Evolutionary conservation across 2,888 invertebrate genomes (phyloP).

Genomic region (Eilema depressum): DNA sequence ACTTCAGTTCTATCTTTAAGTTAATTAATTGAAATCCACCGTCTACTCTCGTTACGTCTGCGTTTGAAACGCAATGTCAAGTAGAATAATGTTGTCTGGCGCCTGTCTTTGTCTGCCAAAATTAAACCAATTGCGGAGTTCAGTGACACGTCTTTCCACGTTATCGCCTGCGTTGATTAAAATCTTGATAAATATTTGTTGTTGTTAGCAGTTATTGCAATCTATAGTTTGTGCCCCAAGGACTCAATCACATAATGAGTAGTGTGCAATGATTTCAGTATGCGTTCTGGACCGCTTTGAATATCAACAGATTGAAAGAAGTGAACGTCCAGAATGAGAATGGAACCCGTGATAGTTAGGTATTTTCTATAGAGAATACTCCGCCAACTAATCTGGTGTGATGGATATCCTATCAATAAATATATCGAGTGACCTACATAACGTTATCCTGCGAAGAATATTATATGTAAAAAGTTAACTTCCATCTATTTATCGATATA

Average conservation of each 20-base stretch:
- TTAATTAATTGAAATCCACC: too few relatives aligned
- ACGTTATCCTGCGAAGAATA: neutral
- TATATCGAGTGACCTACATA: too few relatives aligned
- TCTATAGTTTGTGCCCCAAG: neutral
- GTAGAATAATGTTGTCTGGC: neutral
- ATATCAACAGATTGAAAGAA: too few relatives aligned
- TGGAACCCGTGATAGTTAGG: too few relatives aligned
- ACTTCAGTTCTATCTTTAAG: too few relatives aligned
- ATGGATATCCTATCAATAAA: too few relatives aligned
- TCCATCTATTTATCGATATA: neutral
- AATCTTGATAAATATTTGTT: constrained; percentile 13
- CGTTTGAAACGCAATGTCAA: too few relatives aligned
- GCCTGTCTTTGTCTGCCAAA: constrained; percentile 18
- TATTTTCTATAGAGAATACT: too few relatives aligned
- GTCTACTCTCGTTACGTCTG: too few relatives aligned
- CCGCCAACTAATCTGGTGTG: too few relatives aligned
- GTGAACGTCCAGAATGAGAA: too few relatives aligned
- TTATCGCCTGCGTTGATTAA: constrained; percentile 15
- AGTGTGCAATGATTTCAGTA: neutral
- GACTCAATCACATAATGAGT: neutral
- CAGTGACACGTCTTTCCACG: constrained; percentile 24
- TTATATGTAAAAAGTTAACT: neutral
- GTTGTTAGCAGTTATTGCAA: neutral
- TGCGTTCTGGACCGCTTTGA: neutral
- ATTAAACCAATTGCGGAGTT: constrained; percentile 28